These are phyloP conservation scores for Rutilus rutilus DNA, from an alignment of 2,113 vertebrate genomes.

Conservation along the genomic window DNA sequence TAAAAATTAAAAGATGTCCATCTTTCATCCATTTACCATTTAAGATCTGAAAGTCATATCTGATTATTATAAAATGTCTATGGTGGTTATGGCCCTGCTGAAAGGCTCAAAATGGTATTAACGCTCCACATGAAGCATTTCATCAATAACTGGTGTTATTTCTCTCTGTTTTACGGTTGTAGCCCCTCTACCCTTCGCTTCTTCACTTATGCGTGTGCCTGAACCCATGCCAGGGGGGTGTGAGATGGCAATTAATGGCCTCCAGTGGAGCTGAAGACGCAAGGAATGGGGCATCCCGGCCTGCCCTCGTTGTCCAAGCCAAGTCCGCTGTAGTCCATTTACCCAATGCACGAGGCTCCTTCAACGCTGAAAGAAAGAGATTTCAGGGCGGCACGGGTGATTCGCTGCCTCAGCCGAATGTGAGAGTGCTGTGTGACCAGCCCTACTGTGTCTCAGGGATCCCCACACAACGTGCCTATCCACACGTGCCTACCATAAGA, in stretches of 20 bases:
- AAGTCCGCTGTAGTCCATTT: slow-evolving; percentile 46
- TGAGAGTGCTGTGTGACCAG: slow-evolving; percentile 58
- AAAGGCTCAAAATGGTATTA: neutral
- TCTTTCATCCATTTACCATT: too few species aligned
- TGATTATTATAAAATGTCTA: neutral
- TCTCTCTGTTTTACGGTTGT: slow-evolving; percentile 22
- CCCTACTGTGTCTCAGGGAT: slow-evolving; percentile 67
- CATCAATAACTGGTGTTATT: neutral
- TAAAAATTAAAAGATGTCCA: too few species aligned
- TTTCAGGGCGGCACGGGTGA: slow-evolving; percentile 68
- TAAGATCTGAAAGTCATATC: neutral
- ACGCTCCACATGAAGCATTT: neutral
- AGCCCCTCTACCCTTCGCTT: neutral
- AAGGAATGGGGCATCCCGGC: slow-evolving; percentile 54
- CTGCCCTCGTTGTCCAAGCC: slow-evolving; percentile 40
- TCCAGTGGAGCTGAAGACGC: slow-evolving; percentile 65
- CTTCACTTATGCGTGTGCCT: slow-evolving; percentile 44
- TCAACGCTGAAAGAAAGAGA: slow-evolving; percentile 52
- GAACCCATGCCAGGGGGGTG: slow-evolving; percentile 40
- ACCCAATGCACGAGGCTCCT: slow-evolving; percentile 21
- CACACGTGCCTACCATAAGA: slow-evolving; percentile 47
- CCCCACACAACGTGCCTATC: slow-evolving; percentile 64
- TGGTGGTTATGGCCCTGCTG: neutral
- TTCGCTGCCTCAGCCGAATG: slow-evolving; percentile 63
- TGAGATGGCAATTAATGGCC: slow-evolving; percentile 79